Evolutionary conservation across 2,113 vertebrate genomes (phyloP).

Genomic region (Gracilinanus agilis): DNA sequence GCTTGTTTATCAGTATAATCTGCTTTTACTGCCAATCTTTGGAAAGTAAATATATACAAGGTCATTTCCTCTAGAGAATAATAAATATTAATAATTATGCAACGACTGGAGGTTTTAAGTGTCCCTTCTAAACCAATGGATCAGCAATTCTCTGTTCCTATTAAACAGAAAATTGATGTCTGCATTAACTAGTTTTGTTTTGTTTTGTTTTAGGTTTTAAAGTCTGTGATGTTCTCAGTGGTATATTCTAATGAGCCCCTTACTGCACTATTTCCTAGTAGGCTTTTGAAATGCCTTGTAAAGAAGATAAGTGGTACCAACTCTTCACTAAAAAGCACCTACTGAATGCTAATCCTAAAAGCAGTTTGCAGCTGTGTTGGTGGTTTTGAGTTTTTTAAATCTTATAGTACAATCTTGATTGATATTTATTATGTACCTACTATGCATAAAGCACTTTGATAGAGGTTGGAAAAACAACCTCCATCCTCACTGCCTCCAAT

Average conservation of each 20-base stretch:
- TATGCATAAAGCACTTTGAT: neutral
- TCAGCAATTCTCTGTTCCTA: conserved; percentile 71
- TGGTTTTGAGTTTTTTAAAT: neutral
- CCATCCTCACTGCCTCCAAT: neutral
- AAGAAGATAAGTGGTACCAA: conserved; percentile 69
- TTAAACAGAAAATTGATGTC: conserved; percentile 60
- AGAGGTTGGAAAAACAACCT: neutral
- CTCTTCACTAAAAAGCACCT: conserved; percentile 38
- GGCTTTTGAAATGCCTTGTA: conserved; percentile 72
- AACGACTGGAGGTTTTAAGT: conserved; percentile 78
- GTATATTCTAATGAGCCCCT: conserved; percentile 73
- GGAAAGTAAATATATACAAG: conserved; percentile 75
- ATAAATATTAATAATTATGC: conserved; percentile 86
- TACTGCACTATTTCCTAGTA: conserved; percentile 65
- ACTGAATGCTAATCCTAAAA: conserved; percentile 42
- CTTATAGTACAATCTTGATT: neutral
- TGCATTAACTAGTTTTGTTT: conserved; percentile 60
- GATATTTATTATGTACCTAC: neutral
- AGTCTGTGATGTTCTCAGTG: conserved; percentile 67
- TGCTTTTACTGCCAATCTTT: conserved; percentile 74
- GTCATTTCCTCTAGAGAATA: conserved; percentile 73
- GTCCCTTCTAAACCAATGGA: conserved; percentile 81
- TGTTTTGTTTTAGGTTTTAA: conserved; percentile 61
- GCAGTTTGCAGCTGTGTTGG: neutral
- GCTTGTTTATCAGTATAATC: conserved; percentile 77